phyloP scores from a whole-genome alignment of 2,113 vertebrate species.

The Calypte anna region DNA sequence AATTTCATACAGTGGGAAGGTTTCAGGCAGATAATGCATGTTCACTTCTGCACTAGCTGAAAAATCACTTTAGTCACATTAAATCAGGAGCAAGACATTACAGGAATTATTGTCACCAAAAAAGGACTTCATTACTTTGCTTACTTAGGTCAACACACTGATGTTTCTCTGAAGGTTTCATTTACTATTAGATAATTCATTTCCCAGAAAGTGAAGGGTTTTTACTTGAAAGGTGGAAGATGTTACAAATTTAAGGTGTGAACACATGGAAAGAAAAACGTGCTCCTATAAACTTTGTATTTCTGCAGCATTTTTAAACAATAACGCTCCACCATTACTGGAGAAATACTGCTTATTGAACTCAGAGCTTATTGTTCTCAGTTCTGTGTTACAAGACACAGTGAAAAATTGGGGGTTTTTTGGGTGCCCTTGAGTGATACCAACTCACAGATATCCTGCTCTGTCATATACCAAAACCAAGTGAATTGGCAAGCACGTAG shows the following conservation, averaged over 20 bases:
- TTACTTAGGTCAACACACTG: background rate
- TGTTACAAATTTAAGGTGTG: background rate
- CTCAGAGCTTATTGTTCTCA: background rate
- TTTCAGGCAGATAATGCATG: background rate
- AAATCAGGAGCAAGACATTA: background rate
- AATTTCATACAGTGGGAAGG: background rate
- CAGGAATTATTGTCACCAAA: background rate
- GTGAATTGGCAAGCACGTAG: rapidly evolving
- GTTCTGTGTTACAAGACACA: background rate
- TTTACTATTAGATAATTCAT: background rate
- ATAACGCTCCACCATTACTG: background rate
- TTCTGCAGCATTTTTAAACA: background rate
- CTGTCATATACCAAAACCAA: background rate
- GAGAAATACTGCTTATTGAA: background rate
- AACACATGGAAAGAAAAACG: background rate
- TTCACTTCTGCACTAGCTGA: background rate
- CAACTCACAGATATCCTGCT: background rate
- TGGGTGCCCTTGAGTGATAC: background rate
- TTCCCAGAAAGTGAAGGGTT: background rate
- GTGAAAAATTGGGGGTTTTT: background rate
- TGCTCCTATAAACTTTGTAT: background rate
- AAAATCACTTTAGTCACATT: background rate
- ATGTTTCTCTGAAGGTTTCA: background rate
- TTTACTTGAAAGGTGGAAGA: background rate
- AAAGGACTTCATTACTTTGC: background rate